Evolutionary conservation across 2,888 invertebrate species (phyloP).

Genomic region (Micropterix aruncella): DNA sequence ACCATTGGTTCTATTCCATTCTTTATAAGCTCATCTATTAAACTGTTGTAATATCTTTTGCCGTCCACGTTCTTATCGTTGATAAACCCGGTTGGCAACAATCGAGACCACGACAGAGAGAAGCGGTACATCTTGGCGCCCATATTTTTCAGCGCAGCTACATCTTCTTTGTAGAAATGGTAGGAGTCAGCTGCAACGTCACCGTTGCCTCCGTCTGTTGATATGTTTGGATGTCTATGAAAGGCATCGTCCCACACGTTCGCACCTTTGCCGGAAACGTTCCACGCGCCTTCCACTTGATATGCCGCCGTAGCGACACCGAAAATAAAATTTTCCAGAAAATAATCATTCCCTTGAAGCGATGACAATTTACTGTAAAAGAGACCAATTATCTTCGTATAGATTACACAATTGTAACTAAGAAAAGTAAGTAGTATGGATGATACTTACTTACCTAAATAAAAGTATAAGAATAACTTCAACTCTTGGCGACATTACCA

Average conservation of each 20-base stretch:
- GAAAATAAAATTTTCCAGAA: not conserved
- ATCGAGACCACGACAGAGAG: not conserved
- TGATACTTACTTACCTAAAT: too few relatives aligned
- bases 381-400: too few relatives aligned
- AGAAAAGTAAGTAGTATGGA: too few relatives aligned
- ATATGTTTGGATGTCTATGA: slow-evolving; percentile 24
- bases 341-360: not conserved
- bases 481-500: too few relatives aligned
- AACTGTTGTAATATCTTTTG: not conserved
- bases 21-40: not conserved
- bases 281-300: not conserved
- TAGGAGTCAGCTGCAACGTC: slow-evolving; percentile 29
- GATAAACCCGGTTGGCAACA: not conserved
- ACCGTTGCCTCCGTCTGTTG: slow-evolving; percentile 29
- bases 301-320: not conserved
- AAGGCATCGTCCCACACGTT: slow-evolving; percentile 39
- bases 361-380: too few relatives aligned
- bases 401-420: too few relatives aligned
- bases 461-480: too few relatives aligned
- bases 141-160: not conserved
- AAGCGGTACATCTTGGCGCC: not conserved
- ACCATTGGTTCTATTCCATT: not conserved
- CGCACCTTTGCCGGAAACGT: slow-evolving; percentile 19
- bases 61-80: not conserved
- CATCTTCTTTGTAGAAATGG: not conserved